Base-by-base conservation (phyloP, 2,888 invertebrate species). In the Euplagia quadripunctaria region DNA sequence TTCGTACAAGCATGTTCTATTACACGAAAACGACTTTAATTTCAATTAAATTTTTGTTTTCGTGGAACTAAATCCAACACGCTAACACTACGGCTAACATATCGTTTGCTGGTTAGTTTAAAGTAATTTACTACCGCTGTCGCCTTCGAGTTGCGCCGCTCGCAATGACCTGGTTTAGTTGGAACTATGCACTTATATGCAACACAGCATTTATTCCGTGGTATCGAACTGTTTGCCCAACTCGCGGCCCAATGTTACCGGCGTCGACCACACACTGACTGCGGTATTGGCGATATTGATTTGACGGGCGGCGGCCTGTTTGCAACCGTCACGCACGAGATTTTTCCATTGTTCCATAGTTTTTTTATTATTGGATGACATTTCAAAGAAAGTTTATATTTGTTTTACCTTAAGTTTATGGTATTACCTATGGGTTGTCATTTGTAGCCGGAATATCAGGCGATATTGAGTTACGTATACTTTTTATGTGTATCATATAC, bases 151-250 rank as follows among this genome's bases (percentile, higher is more conserved):
- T 82, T 81, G 82, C 70, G 79, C 79, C 79, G 71, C 75, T 68
- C 74, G 78, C 75, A 74, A 51, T 86, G 87, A 86, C 86, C 87
- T 79, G 83, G 85, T 84, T 87, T 76, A 77, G 68, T 72, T 55
- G 79, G 74, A 75, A 77, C 73, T 79, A 78, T 80, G 78, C 76
- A 82, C 76, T 76, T 79, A 77, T 66, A 81, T 82, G 80, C 79
- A 79, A 76, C 75, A 79, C 71, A 77, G 70, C 79, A 78, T 81
- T 81, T 79, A 79, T 77, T 78, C 77, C 79, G 70, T 9, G 72
- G 74, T 76, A 85, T 85, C 81, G 84, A 86, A 79, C 82, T 78
- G 85, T 82, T 82, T 82, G 79, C 76, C 71, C 78, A 73, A 77
- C 75, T 55, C 66, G 74, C 77, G 68, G 31, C 31, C 31, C 31